Base-by-base conservation (phyloP, 2,888 invertebrate genomes). In the Plebejus anna region DNA sequence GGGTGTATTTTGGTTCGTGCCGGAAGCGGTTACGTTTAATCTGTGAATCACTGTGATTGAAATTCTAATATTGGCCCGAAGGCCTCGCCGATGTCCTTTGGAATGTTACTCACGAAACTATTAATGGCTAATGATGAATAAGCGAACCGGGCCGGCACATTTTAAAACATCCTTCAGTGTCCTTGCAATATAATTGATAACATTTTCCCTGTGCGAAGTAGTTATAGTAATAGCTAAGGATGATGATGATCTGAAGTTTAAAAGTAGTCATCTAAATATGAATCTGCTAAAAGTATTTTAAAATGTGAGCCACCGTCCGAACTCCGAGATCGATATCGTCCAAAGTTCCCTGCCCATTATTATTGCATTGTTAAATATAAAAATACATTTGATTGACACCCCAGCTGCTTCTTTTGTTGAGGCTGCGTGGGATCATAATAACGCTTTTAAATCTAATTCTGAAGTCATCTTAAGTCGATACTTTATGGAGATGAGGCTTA, bases 321-420 rank as follows among this genome's bases (percentile, higher is more conserved):
- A 55, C 55, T 73, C 55, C 4, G 47, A 73, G 73, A 73, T 73
- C 55, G 22, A 28, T 55, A 73, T 73, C 73, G 16, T 13, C 42
- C 22, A 6, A 51, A 22, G 51, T 28, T 72, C 47, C 73, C 73
- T 47, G 28, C 32, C 73, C 73, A 73, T 73, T 73, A 73, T n/a
- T 73, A 73, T 73, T 73, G 82, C 82, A 85, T 87, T 87, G 87
- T 87, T 80, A 80, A 80, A 79, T 81, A 80, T 83, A 81, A 79
- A 80, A 77, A 77, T 76, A 73, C 73, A 78, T 80, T 84, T 90
- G 91, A 91, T 89, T 90, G 91, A 90, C 89, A 87, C 83, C 81
- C 81, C 84, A 83, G 82, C 85, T 84, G 86, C 85, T 83, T 81
- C 86, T 86, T 86, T 88, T 89, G 87, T 86, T 83, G 84, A 84